phyloP scores from a whole-genome alignment of 2,797 vertebrate species.

The Rhabdomys pumilio region DNA sequence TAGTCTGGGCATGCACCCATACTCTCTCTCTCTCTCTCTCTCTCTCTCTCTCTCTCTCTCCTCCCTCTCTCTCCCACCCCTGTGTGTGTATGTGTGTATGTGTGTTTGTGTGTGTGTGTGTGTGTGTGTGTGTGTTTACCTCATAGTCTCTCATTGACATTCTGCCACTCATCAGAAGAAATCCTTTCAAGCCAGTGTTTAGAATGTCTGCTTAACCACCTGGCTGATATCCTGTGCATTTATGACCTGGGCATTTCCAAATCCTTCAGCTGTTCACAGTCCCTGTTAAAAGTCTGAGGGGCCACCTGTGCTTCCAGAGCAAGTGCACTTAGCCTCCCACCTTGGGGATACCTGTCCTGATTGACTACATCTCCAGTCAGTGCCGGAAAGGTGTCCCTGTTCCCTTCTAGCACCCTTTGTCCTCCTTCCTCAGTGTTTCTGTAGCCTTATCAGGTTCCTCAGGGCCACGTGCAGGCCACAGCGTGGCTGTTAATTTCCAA shows the following conservation, averaged over 20 bases:
- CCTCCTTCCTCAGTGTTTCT: background rate
- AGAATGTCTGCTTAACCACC: background rate
- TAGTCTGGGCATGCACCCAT: background rate
- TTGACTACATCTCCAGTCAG: background rate
- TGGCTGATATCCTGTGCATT: background rate
- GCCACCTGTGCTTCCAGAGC: background rate
- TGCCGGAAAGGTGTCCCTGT: background rate
- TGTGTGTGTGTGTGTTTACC: background rate
- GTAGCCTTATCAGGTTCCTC: background rate
- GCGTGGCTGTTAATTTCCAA: slow-evolving; percentile 18
- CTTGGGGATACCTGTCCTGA: background rate
- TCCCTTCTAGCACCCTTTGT: background rate
- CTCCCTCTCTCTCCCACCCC: too few relatives aligned
- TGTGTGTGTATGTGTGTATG: background rate
- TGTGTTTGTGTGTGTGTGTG: background rate
- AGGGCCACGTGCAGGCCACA: background rate
- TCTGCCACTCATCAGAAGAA: slow-evolving; percentile 43
- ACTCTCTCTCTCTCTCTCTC: background rate
- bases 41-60: too few relatives aligned
- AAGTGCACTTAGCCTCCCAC: background rate
- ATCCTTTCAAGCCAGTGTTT: slow-evolving; percentile 44
- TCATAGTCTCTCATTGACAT: background rate
- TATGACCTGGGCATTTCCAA: slow-evolving; percentile 29
- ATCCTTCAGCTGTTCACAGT: background rate
- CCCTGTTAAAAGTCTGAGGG: background rate